Conservation (phyloP, 92 coral and sea anemone species). For the Pocillopora grandis region DNA sequence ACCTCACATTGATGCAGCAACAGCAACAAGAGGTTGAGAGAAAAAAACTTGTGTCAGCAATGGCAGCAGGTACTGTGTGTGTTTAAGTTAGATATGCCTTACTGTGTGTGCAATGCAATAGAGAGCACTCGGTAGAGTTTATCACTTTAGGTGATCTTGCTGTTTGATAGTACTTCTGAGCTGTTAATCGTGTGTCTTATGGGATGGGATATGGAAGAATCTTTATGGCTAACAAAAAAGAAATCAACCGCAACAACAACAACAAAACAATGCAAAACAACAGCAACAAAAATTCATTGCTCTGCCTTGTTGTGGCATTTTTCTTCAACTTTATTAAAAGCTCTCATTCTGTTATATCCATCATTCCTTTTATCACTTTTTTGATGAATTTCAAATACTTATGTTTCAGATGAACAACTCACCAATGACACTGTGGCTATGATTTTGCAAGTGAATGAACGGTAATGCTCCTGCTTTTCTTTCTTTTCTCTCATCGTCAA, state of each 20-base stretch:
- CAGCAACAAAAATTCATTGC: no score
- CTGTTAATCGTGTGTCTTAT: no score
- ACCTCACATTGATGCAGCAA: slow-evolving; percentile 77
- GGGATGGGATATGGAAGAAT: no score
- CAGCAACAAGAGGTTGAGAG: slow-evolving; percentile 78
- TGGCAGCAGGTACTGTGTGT: slow-evolving; percentile 75
- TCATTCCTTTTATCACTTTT: no score
- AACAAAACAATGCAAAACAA: no score
- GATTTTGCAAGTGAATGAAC: slow-evolving; percentile 88
- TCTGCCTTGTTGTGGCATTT: background rate
- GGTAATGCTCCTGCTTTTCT: slow-evolving; percentile 49
- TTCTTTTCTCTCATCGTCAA: no score
- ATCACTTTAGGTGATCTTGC: no score
- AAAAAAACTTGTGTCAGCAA: slow-evolving; percentile 70
- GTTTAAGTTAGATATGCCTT: background rate
- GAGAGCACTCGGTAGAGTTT: no score
- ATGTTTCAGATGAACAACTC: slow-evolving; percentile 83
- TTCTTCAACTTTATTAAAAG: background rate
- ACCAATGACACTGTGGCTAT: slow-evolving; percentile 86
- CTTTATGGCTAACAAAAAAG: no score
- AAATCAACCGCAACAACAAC: no score
- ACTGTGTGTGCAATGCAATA: background rate
- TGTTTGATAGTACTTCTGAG: no score
- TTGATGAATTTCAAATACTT: background rate
- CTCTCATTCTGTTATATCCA: no score